These are phyloP conservation scores for Diacarnus erythraeanus DNA, from an alignment of 37 sponge, comb jelly and placozoan genomes.

Conservation along the genomic window DNA sequence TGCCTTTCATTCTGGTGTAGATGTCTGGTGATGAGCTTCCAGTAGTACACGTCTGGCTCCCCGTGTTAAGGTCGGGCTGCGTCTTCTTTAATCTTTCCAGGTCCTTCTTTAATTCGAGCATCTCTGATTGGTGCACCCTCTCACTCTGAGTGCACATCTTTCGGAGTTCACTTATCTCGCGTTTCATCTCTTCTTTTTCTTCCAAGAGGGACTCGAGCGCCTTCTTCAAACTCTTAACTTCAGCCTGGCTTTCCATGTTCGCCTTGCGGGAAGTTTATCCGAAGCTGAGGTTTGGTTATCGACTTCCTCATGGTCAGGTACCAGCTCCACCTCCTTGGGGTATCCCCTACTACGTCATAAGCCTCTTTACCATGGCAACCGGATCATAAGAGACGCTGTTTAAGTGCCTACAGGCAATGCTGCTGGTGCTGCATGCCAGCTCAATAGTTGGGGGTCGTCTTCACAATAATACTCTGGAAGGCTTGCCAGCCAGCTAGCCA, in stretches of 20 bases:
- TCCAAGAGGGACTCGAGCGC: neutral
- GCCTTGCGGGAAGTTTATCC: neutral
- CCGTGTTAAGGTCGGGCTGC: neutral
- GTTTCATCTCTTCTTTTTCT: conserved; percentile 17
- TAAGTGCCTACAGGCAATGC: no score
- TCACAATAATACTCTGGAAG: neutral
- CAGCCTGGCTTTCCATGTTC: neutral
- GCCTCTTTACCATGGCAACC: neutral
- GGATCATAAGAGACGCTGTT: neutral
- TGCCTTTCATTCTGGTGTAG: conserved; percentile 19
- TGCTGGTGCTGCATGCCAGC: neutral
- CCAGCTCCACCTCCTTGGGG: neutral
- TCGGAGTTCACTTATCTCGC: conserved; percentile 13
- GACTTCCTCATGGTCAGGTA: no score
- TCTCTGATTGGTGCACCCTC: conserved; percentile 20
- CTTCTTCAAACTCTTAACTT: neutral
- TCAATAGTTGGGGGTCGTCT: neutral
- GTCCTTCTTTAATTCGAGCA: conserved; percentile 20
- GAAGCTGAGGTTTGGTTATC: neutral
- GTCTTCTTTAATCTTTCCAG: conserved; percentile 28
- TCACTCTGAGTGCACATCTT: conserved; percentile 14
- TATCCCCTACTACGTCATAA: neutral
- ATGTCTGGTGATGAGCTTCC: conserved; percentile 2
- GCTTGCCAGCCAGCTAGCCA: neutral
- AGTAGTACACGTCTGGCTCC: neutral